A percentile compares a stretch with the other conserved stretches of the same genome.
Evolutionary conservation across 2,113 vertebrate species (phyloP).

Genomic region (Camelus dromedarius): DNA sequence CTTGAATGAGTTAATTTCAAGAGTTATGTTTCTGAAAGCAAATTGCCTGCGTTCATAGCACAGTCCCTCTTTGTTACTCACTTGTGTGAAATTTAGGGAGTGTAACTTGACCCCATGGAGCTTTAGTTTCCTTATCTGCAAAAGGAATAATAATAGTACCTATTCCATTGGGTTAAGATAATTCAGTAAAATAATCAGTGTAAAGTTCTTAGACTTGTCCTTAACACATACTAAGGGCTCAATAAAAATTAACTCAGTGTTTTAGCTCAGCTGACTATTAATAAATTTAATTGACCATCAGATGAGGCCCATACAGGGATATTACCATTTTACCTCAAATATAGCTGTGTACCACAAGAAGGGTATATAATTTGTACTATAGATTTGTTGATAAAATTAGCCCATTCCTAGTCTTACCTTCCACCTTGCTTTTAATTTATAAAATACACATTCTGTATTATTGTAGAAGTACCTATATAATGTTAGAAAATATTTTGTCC

Average conservation of each 20-base stretch:
- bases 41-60: background rate
- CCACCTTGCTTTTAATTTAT: slow-evolving; percentile 1
- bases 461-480: background rate
- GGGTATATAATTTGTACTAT: background rate
- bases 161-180: background rate
- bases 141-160: background rate
- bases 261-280: slow-evolving; percentile 42
- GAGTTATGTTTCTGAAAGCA: slow-evolving; percentile 42
- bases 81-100: background rate
- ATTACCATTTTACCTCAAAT: slow-evolving; percentile 2
- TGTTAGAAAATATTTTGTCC: background rate
- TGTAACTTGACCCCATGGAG: background rate
- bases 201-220: slow-evolving; percentile 1
- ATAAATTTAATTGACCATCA: background rate
- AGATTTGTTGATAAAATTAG: slow-evolving; percentile 16
- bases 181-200: background rate
- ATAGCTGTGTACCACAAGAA: background rate
- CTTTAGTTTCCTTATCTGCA: background rate
- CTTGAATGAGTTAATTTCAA: background rate
- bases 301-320: background rate
- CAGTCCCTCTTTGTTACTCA: background rate
- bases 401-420: background rate
- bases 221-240: background rate
- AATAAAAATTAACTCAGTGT: slow-evolving; percentile 24
- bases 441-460: background rate